Conservation (phyloP, 1,140 invertebrate species). For the Drosophila paulistorum region DNA sequence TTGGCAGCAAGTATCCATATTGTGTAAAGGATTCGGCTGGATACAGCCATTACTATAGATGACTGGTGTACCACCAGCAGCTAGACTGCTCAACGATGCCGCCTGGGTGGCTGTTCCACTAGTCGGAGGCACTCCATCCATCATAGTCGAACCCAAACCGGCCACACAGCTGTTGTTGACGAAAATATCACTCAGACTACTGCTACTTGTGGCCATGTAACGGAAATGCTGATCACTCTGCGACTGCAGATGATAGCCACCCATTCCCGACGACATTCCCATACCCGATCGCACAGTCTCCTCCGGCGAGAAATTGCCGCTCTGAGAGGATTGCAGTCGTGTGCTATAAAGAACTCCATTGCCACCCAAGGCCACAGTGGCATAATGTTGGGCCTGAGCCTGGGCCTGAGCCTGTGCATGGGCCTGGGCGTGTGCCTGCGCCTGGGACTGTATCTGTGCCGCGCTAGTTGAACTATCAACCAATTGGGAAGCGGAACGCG, state of each 20-base stretch:
- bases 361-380: constrained; percentile 58
- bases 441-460: constrained; percentile 23
- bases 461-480: constrained; percentile 41
- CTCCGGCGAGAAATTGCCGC: constrained; percentile 44
- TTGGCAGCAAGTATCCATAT: constrained; percentile 77
- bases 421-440: constrained; percentile 23
- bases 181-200: constrained; percentile 80
- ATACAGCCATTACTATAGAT: constrained; percentile 71
- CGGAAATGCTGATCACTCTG: constrained; percentile 81
- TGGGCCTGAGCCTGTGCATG: constrained; percentile 20
- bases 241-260: constrained; percentile 60
- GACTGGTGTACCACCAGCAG: constrained; percentile 52
- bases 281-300: constrained; percentile 24
- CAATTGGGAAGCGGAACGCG: constrained; percentile 75
- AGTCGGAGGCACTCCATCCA: constrained; percentile 11
- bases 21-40: constrained; percentile 72
- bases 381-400: constrained; percentile 51
- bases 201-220: constrained; percentile 74
- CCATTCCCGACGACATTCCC: constrained; percentile 22
- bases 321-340: constrained; percentile 57
- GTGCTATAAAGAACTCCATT: constrained; percentile 54
- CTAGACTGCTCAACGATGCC: constrained; percentile 55
- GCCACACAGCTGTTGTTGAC: constrained; percentile 70
- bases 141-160: constrained; percentile 28
- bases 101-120: constrained; percentile 51